Base-by-base conservation (phyloP, 2,888 invertebrate species). In the Metacarcinus magister region DNA sequence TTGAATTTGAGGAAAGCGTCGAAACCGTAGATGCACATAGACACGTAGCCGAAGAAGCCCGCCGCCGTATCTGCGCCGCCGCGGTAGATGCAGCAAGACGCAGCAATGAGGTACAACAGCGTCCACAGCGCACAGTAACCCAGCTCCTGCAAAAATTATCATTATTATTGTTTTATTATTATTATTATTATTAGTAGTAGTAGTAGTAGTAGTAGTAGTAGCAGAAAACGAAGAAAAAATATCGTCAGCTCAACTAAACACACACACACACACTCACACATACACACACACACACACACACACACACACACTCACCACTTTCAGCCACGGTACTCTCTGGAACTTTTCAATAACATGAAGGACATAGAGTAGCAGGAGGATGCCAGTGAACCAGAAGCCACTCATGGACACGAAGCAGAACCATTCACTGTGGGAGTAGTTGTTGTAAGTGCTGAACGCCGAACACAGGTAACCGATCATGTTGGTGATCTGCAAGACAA, bases 311-410 rank as follows among this genome's bases (percentile, higher is more conserved):
- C 97, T 95, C 92, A 97, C 97, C 94, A 97, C 32, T 75, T 96
- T 96, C 96, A 99, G 98, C 99, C 99, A 99, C 2, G 99, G 99
- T 97, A 99, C 98, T 97, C 98, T 98, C 97, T 98, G 98, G 97
- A 98, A 98, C 97, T 98, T 98, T 98, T 99, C 99, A 97, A 99
- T 98, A 46, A 99, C 98, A 97, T 99, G 99, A 98, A 99, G 99
- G 97, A 99, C 97, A 97, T 99, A 99, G 96, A 99, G 98, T 0
- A 98, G 98, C 28, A 99, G 98, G 94, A 99, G 98, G 97, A 99
- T 98, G 75, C 98, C 98, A 8, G 99, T 99, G 97, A 99, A 98
- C 98, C 99, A 99, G 97, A 99, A 98, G 32, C 98, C 99, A 32
- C 98, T 98, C 98, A 99, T 98, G 0, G 99, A 98, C 94, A 99